Evolutionary conservation across 2,113 vertebrate species (phyloP).

Genomic region (Oryzias celebensis): DNA sequence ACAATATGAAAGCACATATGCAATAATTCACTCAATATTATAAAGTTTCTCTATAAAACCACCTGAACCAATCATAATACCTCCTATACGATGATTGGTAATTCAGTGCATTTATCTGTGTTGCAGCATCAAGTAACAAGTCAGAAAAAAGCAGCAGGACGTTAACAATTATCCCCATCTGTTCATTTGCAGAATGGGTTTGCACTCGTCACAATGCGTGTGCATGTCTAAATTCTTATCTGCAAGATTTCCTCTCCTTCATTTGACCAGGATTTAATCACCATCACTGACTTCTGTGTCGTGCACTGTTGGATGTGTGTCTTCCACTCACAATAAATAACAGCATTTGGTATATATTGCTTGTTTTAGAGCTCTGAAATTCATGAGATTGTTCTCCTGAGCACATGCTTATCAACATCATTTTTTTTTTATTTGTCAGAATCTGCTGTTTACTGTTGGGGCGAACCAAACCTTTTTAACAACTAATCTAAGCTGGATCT

Average conservation of each 20-base stretch:
- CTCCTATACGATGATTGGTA: no score
- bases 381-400: slow-evolving; percentile 10
- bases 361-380: neutral
- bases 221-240: slow-evolving; percentile 30
- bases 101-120: no score
- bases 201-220: slow-evolving; percentile 21
- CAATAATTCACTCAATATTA: no score
- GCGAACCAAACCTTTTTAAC: no score
- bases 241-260: slow-evolving; percentile 48
- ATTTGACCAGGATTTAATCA: slow-evolving; percentile 50
- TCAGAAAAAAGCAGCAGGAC: slow-evolving; percentile 37
- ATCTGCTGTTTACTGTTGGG: neutral
- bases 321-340: neutral
- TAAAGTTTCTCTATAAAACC: no score
- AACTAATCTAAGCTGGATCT: no score
- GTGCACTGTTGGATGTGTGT: neutral
- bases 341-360: neutral
- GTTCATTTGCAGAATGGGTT: slow-evolving; percentile 31
- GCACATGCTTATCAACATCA: neutral
- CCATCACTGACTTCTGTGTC: slow-evolving; percentile 53
- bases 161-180: slow-evolving; percentile 58
- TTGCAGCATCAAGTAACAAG: slow-evolving; percentile 9
- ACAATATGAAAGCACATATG: no score
- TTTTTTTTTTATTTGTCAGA: neutral
- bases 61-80: no score